These are phyloP conservation scores for Agonum fuliginosum DNA, from an alignment of 2,888 invertebrate species.

Conservation along the genomic window DNA sequence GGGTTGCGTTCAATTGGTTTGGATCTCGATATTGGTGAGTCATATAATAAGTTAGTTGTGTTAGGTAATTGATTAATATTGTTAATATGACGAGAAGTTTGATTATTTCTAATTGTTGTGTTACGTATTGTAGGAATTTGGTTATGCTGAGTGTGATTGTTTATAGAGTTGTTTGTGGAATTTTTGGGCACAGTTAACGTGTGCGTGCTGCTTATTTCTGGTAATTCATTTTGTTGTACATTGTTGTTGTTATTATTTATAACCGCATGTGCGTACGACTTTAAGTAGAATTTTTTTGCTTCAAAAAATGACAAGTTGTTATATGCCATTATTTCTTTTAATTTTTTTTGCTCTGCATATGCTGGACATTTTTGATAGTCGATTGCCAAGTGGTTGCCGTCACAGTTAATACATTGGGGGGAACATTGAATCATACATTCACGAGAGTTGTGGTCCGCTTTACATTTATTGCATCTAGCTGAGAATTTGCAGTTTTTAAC, in stretches of 20 bases:
- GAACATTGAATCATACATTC: background rate
- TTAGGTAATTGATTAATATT: no score
- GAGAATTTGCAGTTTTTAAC: background rate
- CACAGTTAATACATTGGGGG: background rate
- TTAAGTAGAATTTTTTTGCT: background rate
- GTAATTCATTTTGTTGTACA: background rate
- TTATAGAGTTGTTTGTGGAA: no score
- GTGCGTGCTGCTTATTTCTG: no score
- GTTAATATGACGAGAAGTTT: no score
- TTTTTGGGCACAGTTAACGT: no score
- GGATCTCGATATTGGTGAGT: no score
- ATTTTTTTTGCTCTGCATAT: background rate
- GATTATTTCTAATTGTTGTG: no score
- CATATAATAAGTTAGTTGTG: no score
- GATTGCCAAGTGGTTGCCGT: background rate
- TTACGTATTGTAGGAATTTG: no score
- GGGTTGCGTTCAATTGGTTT: no score
- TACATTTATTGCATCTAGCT: background rate
- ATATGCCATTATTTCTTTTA: conserved; percentile 1
- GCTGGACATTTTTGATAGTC: background rate
- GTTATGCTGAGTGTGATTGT: no score
- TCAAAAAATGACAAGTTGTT: background rate
- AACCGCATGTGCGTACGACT: background rate
- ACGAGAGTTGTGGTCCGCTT: background rate
- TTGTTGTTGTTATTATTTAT: background rate